Evolutionary conservation across 2,888 invertebrate species (phyloP).

Genomic region (Agonopterix alstromeriana): DNA sequence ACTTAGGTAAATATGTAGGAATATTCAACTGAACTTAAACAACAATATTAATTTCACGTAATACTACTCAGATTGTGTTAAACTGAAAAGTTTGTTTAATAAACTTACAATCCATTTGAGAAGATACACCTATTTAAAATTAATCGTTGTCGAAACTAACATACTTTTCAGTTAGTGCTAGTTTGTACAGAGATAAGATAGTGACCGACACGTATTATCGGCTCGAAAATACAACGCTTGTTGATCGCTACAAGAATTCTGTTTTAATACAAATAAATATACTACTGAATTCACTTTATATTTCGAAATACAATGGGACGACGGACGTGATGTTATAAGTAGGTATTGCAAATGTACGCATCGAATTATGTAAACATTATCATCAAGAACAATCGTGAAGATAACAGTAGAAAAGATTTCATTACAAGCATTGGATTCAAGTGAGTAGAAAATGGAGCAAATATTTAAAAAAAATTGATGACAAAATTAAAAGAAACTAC

Average conservation of each 20-base stretch:
- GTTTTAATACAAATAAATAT: no score
- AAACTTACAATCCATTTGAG: constrained; percentile 18
- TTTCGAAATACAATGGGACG: no score
- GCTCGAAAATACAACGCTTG: not conserved
- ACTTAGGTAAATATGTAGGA: no score
- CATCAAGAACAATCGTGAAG: constrained; percentile 30
- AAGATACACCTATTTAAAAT: not conserved
- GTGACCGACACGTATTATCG: not conserved
- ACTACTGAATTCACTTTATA: no score
- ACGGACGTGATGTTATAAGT: no score
- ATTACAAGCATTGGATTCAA: not conserved
- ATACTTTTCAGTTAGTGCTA: constrained; percentile 11
- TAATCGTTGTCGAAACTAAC: constrained; percentile 2
- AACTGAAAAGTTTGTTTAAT: constrained; percentile 3
- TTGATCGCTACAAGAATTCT: no score
- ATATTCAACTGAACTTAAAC: no score
- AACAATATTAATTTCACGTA: no score
- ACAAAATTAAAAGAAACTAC: constrained; percentile 25
- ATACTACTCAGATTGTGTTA: not conserved
- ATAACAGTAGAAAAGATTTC: constrained; percentile 17
- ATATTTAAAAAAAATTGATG: not conserved
- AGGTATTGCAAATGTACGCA: not conserved
- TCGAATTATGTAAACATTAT: constrained; percentile 24
- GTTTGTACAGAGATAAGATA: constrained; percentile 5
- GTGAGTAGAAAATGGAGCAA: not conserved